Evolutionary conservation across 2,797 vertebrate species (phyloP).

Genomic region (Rousettus madagascariensis): DNA sequence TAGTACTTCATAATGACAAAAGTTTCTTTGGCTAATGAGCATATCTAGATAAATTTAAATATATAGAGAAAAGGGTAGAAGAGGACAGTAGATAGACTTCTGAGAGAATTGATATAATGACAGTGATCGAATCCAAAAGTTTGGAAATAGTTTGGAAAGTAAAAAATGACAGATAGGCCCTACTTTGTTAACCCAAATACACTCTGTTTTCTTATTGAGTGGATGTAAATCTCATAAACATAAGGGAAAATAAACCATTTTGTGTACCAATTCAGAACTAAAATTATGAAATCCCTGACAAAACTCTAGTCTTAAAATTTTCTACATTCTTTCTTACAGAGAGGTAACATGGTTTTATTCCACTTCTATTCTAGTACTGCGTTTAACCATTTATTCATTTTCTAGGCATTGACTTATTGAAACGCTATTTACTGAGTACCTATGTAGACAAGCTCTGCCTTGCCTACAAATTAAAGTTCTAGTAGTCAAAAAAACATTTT

Average conservation of each 20-base stretch:
- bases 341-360: not conserved
- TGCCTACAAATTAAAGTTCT: not conserved
- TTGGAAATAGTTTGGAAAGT: slow-evolving; percentile 36
- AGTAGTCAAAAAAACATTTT: not conserved
- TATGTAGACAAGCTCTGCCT: not conserved
- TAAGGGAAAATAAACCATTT: not conserved
- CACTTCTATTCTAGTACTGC: not conserved
- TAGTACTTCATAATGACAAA: slow-evolving; percentile 72
- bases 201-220: not conserved
- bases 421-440: not conserved
- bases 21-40: slow-evolving; percentile 70
- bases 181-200: slow-evolving; percentile 30
- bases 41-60: slow-evolving; percentile 64
- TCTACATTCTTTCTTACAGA: not conserved
- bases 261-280: not conserved
- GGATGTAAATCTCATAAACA: not conserved
- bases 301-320: not conserved
- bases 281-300: not conserved
- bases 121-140: slow-evolving; percentile 46
- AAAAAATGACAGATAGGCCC: not conserved
- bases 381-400: not conserved
- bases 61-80: slow-evolving; percentile 58
- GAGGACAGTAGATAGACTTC: slow-evolving; percentile 52
- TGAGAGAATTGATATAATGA: slow-evolving; percentile 52
- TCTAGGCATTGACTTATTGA: not conserved